phyloP scores from a whole-genome alignment of 2,888 invertebrate species.

The Sycophila texana region DNA sequence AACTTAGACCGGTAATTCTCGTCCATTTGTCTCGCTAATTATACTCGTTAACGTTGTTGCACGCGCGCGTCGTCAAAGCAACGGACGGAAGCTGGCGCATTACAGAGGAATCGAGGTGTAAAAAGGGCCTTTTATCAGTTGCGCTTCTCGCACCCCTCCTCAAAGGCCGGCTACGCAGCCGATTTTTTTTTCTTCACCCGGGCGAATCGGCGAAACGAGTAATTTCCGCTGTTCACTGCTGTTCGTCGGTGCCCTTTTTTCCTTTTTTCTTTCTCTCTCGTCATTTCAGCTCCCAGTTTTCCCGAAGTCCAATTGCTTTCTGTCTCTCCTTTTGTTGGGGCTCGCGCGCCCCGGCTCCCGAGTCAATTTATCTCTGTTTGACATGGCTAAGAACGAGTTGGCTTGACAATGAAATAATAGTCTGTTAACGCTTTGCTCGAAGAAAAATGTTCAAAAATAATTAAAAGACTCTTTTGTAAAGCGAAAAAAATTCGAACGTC shows the following conservation, averaged over 20 bases:
- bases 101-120: constrained; percentile 10
- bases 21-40: constrained; percentile 69
- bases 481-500: too few species aligned
- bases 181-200: background rate
- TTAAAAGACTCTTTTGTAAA: too few species aligned
- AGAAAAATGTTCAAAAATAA: too few species aligned
- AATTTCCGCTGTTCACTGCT: constrained; percentile 7
- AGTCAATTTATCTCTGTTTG: constrained; percentile 13
- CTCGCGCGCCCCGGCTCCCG: background rate
- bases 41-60: constrained; percentile 59
- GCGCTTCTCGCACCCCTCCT: background rate
- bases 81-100: background rate
- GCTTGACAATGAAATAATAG: constrained; percentile 11
- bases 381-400: constrained; percentile 4
- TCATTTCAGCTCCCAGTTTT: background rate
- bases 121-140: constrained; percentile 9
- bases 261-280: background rate
- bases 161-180: background rate
- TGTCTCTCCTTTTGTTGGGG: background rate
- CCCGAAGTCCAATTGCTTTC: background rate
- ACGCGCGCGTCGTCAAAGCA: constrained; percentile 11
- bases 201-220: constrained; percentile 9
- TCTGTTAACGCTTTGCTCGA: background rate
- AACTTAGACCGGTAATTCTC: constrained; percentile 65
- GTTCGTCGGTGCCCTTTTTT: background rate